Percentiles rank a stretch among this genome's conserved stretches.
Conservation (phyloP, 2,113 vertebrate species). For the Noturus placidus region DNA sequence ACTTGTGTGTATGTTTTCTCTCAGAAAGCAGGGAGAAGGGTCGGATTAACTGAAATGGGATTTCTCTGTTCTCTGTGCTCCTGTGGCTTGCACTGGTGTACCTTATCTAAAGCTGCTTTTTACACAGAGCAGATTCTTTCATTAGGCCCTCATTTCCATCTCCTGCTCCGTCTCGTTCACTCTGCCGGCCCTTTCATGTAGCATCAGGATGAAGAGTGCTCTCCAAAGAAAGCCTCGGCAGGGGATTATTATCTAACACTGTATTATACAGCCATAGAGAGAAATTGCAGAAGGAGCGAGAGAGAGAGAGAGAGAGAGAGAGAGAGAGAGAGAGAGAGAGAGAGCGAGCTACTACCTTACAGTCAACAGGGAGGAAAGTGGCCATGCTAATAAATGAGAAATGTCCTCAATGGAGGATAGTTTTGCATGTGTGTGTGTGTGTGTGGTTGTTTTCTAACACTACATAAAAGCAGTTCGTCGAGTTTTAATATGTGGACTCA, state of each 20-base stretch:
- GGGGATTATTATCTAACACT: constrained; percentile 47
- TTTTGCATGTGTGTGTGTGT: constrained; percentile 1
- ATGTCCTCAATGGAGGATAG: constrained; percentile 30
- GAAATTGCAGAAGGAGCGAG: neutral
- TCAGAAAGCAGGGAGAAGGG: constrained; percentile 15
- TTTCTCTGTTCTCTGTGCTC: constrained; percentile 41
- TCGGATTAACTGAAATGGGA: constrained; percentile 51
- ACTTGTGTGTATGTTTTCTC: constrained; percentile 1
- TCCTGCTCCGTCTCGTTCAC: constrained; percentile 19
- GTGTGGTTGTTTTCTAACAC: neutral
- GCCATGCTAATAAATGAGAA: constrained; percentile 28
- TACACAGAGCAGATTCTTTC: constrained; percentile 44
- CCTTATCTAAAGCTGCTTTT: constrained; percentile 53
- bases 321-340: neutral
- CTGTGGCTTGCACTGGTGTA: constrained; percentile 27
- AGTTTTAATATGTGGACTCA: neutral
- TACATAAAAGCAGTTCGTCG: neutral
- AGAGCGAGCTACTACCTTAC: constrained; percentile 29
- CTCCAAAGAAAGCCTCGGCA: constrained; percentile 42
- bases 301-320: neutral
- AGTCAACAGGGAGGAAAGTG: constrained; percentile 46
- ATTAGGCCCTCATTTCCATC: constrained; percentile 49
- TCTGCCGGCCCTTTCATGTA: constrained; percentile 40
- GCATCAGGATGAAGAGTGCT: constrained; percentile 42
- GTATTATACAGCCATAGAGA: constrained; percentile 32